Evolutionary conservation across 2,113 vertebrate genomes (phyloP).

Genomic region (Silurus meridionalis): DNA sequence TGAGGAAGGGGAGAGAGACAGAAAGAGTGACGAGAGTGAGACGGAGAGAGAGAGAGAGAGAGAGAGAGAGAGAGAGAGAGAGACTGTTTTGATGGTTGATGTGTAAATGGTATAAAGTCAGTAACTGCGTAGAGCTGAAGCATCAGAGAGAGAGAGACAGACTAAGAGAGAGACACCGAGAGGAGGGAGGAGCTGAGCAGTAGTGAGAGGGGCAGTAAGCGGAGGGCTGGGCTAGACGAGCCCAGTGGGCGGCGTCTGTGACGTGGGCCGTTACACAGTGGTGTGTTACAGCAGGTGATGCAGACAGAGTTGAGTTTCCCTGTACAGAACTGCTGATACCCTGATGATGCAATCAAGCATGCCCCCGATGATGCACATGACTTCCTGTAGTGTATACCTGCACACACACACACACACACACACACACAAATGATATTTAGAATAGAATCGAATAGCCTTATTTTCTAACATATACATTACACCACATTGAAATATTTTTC

Average conservation of each 20-base stretch:
- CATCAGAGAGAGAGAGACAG: conserved; percentile 1
- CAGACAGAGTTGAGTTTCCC: conserved; percentile 95
- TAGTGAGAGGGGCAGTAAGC: not conserved
- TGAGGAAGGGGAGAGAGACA: no score
- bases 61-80: no score
- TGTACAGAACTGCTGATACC: conserved; percentile 97
- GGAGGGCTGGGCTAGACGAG: conserved; percentile 17
- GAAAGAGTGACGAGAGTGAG: no score
- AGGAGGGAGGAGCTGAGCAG: accelerated
- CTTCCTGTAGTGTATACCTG: conserved; percentile 94
- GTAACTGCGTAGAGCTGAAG: not conserved
- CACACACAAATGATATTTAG: not conserved
- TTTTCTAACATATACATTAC: no score
- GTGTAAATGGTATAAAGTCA: not conserved
- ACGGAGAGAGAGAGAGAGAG: not conserved
- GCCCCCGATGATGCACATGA: conserved; percentile 92
- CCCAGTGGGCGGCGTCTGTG: conserved; percentile 78
- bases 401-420: conserved; percentile 29
- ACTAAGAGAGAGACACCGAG: conserved; percentile 27
- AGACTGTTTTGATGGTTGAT: not conserved
- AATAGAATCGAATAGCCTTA: no score
- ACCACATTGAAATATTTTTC: no score
- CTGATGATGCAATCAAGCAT: conserved; percentile 93
- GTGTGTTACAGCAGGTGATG: conserved; percentile 96
- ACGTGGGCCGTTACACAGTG: conserved; percentile 91